Base-by-base conservation (phyloP, 2,113 vertebrate species). In the Nothobranchius furzeri region DNA sequence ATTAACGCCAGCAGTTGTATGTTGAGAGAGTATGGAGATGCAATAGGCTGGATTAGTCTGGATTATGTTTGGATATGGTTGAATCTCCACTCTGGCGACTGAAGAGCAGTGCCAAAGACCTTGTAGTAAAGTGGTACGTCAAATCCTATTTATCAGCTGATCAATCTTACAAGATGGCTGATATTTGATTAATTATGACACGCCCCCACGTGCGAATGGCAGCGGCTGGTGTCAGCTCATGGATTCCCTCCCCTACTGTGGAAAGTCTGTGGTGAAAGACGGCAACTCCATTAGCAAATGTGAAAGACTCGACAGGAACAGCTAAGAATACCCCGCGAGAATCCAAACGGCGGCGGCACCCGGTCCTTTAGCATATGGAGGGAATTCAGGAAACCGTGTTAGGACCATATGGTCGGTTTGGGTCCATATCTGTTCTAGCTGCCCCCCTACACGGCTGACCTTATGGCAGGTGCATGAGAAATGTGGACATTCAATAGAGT, bases 391-490 rank as follows among this genome's bases (percentile, higher is more conserved):
- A 43, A 54, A 25, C 56, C 64, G 42, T 66, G 69, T 74, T 63
- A 56, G 30, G 15, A 62, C 79, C 88, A 90, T 90, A 86, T 88
- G 89, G 80, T 60, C 25, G 56, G 49, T 73, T 66, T 67, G 81
- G 86, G 83, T 84, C 84, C 82, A 75, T 68, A 84, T 61, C 70
- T 81, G 85, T 70, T 84, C 50, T 74, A 64, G 67, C 54, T 74
- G 68, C 71, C 69, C 64, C 82, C 78, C 81, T 68, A 64, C 82
- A 53, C 14, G 20, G 75, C 52, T 58, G 64, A 83, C 86, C 85
- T 87, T 90, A 84, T 87, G 89, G 68, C 73, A 85, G 74, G 74
- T 85, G 82, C 83, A 80, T 15, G 69, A 52, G 43, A 81, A 79
- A 73, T 61, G 64, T 84, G 80, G 76, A 79, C 54, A 45, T 11